Evolutionary conservation across 2,113 vertebrate genomes (phyloP), one percentile per base, ranked within the genome.

Genomic region (Solea senegalensis): DNA sequence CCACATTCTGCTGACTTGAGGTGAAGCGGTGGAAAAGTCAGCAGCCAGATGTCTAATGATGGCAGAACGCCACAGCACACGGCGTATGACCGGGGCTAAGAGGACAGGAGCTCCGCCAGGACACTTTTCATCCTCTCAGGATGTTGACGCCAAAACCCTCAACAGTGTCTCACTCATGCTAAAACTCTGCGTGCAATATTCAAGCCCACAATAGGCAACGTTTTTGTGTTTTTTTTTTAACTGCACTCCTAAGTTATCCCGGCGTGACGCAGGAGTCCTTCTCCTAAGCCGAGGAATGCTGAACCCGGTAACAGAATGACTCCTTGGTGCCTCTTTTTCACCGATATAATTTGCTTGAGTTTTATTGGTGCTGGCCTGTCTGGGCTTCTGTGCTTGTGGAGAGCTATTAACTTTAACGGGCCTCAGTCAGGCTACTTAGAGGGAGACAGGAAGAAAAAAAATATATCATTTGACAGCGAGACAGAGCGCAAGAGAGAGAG

Each of bases 291-390:
- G n/a, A 70, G 81, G 81, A 83, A 86, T 69, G 78, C 65, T 69
- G 65, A 74, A 64, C 52, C 63, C 81, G 73, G 52, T 57, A 83
- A 85, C 64, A 57, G 67, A 84, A 72, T 39, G 63, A 75, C 66
- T 81, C 78, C 76, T 74, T 11, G 0, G 76, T 76, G 80, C 76
- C 68, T 82, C 69, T 71, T 86, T 78, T 78, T 74, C 64, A 67
- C 78, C 74, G 84, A 86, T 84, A 88, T 86, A 76, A 88, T 87
- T 88, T 84, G 78, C 78, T 80, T 66, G 72, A 67, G 62, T 79
- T 88, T 89, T 89, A 89, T 85, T 86, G 77, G 76, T 12, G 77
- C 72, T 86, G 84, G 87, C 71, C 68, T 69, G 82, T 87, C 83
- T 75, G 76, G 78, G 77, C 80, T 76, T 81, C 83, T 86, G 76